Evolutionary conservation across 1,140 invertebrate genomes (phyloP).

Genomic region (Ylistrum balloti): DNA sequence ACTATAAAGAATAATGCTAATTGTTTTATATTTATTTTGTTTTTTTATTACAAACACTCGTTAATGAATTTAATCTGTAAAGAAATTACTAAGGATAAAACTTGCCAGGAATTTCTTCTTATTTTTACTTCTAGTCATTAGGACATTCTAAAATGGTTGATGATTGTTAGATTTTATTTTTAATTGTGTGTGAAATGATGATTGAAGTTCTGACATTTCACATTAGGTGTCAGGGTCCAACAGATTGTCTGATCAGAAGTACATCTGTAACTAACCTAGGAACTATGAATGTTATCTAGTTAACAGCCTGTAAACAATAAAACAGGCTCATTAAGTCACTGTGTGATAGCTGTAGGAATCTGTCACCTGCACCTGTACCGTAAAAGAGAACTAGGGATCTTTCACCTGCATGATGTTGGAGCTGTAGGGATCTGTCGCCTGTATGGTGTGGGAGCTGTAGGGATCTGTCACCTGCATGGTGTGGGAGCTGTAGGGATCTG

Average conservation of each 20-base stretch:
- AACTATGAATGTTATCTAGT: slow-evolving; percentile 6
- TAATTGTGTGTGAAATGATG: background rate
- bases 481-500: too few relatives aligned
- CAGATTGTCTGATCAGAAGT: background rate
- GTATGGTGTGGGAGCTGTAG: background rate
- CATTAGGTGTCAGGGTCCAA: background rate
- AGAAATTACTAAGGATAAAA: too few relatives aligned
- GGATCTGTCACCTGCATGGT: background rate
- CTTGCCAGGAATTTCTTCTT: too few relatives aligned
- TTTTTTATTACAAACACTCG: too few relatives aligned
- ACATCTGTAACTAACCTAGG: background rate
- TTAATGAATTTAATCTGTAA: too few relatives aligned
- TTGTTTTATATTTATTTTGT: too few relatives aligned
- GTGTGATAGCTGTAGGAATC: background rate
- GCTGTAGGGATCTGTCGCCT: too few relatives aligned
- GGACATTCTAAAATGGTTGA: background rate
- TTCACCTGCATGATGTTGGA: background rate
- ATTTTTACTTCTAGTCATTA: too few relatives aligned
- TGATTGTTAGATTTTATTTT: background rate
- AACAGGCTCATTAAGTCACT: background rate
- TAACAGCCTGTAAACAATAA: slow-evolving; percentile 13
- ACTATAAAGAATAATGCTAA: too few relatives aligned
- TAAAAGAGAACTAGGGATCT: background rate
- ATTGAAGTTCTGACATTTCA: slow-evolving; percentile 14
- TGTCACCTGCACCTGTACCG: background rate